phyloP scores from a whole-genome alignment of 2,113 vertebrate species.

The Casuarius casuarius region DNA sequence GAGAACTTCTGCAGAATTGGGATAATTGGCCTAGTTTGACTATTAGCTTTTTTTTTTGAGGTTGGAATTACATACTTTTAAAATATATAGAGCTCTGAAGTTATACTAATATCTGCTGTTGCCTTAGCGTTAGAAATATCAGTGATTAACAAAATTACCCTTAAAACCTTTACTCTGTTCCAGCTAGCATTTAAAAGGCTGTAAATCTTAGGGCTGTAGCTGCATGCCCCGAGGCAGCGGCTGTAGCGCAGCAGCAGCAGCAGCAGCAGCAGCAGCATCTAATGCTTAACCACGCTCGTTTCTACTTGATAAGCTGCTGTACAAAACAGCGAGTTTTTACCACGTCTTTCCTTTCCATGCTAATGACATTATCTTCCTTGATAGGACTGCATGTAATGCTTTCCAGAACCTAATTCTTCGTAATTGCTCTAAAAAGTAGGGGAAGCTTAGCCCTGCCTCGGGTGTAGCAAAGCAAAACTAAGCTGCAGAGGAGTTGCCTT shows the following conservation, averaged over 20 bases:
- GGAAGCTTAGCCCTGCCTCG: not conserved
- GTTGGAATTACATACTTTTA: not conserved
- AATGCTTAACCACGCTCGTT: not conserved
- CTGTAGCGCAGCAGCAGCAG: not conserved
- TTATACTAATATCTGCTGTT: not conserved
- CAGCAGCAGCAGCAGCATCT: accelerated
- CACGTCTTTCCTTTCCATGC: not conserved
- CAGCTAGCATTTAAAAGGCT: not conserved
- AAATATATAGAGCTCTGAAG: not conserved
- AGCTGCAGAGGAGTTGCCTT: not conserved
- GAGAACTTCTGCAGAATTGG: not conserved
- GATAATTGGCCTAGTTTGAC: not conserved
- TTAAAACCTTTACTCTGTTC: not conserved
- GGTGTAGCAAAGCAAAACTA: not conserved
- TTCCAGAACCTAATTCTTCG: not conserved
- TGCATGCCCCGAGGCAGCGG: not conserved
- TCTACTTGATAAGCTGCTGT: not conserved
- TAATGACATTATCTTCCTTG: not conserved
- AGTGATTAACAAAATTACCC: accelerated
- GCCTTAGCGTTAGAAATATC: not conserved
- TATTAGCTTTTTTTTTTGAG: not conserved
- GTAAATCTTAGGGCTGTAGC: not conserved
- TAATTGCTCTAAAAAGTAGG: not conserved
- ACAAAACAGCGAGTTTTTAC: not conserved
- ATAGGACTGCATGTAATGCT: not conserved